A percentile compares a stretch with the other conserved stretches of the same genome.
phyloP scores from a whole-genome alignment of 2,113 vertebrate genomes.

The Rhineura floridana region DNA sequence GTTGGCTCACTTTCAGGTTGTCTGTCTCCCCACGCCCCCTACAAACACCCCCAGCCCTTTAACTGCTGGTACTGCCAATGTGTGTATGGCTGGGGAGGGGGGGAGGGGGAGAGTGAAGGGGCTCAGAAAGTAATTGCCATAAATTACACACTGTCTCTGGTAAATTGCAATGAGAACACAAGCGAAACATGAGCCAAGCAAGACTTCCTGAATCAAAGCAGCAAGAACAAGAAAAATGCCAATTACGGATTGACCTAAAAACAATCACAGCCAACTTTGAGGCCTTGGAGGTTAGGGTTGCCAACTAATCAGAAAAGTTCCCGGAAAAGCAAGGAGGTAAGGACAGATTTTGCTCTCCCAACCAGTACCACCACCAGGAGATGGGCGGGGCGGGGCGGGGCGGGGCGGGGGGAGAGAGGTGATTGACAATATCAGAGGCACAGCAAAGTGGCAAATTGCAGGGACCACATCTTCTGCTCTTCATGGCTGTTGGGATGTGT shows the following conservation, averaged over 20 bases:
- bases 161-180: slow-evolving; percentile 65
- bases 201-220: slow-evolving; percentile 52
- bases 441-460: neutral
- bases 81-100: neutral
- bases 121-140: slow-evolving; percentile 67
- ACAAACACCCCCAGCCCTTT: neutral
- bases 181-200: slow-evolving; percentile 68
- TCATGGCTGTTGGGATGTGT: neutral
- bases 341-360: neutral
- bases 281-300: neutral
- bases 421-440: neutral
- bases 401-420: no score
- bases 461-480: neutral
- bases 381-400: no score
- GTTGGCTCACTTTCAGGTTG: slow-evolving; percentile 66
- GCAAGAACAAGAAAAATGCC: slow-evolving; percentile 45
- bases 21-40: neutral
- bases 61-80: neutral
- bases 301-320: neutral
- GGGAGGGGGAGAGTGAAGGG: slow-evolving; percentile 28
- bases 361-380: no score
- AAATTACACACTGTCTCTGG: slow-evolving; percentile 72
- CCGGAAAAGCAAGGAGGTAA: neutral
- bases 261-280: neutral
- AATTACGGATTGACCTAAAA: slow-evolving; percentile 22